Evolutionary conservation across 2,888 invertebrate species (phyloP).

Genomic region (Camptogramma bilineatum): DNA sequence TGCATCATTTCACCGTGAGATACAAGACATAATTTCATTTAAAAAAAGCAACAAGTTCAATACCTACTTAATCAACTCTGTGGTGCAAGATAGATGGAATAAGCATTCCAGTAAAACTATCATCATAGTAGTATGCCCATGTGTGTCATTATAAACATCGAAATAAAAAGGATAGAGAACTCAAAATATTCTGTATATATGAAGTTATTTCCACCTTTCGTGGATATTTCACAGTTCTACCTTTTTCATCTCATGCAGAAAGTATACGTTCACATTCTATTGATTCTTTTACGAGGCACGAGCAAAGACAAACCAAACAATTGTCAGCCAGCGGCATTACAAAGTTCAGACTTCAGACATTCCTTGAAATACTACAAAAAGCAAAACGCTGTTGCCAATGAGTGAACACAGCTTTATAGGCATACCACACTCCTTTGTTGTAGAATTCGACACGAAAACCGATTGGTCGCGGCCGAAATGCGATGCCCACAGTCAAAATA

Average conservation of each 20-base stretch:
- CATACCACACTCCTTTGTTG: conserved; percentile 56
- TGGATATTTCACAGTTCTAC: neutral
- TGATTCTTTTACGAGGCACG: conserved; percentile 33
- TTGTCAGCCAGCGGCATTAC: conserved; percentile 37
- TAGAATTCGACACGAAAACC: conserved; percentile 64
- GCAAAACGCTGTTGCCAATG: conserved; percentile 36
- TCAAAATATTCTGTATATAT: too few relatives aligned
- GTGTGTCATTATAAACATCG: too few relatives aligned
- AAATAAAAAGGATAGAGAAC: too few relatives aligned
- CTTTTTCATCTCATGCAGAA: neutral
- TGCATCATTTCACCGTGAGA: conserved; percentile 5
- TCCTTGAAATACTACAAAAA: conserved; percentile 40
- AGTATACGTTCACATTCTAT: conserved; percentile 26
- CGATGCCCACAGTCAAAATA: conserved; percentile 60
- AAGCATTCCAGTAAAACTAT: too few relatives aligned
- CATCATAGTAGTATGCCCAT: too few relatives aligned
- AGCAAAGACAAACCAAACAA: conserved; percentile 27
- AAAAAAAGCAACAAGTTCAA: neutral
- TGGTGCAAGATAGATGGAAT: too few relatives aligned
- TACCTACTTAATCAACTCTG: neutral
- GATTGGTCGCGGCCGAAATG: conserved; percentile 58
- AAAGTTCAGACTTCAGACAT: conserved; percentile 37
- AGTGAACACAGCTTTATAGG: conserved; percentile 50
- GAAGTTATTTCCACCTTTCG: neutral
- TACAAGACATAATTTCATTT: neutral